phyloP scores from a whole-genome alignment of 2,888 invertebrate genomes.

The Elysia crispata region DNA sequence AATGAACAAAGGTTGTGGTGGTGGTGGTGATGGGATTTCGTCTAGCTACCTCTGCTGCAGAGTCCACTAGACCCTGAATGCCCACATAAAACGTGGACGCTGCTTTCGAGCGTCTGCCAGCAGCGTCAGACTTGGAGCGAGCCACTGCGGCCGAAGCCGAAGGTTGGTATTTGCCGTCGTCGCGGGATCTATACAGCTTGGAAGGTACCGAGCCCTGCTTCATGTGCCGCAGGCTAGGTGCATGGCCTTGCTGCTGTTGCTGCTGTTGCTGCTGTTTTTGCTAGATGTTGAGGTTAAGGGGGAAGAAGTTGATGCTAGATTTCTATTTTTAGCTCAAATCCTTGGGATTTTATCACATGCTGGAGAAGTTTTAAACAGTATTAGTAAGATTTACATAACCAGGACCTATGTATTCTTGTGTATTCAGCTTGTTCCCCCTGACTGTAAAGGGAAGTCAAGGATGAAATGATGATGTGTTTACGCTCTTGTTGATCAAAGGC shows the following conservation, averaged over 20 bases:
- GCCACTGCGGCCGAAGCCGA: slow-evolving; percentile 54
- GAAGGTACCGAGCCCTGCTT: slow-evolving; percentile 71
- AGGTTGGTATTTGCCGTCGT: slow-evolving; percentile 30
- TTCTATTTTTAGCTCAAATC: no score
- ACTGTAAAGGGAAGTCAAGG: no score
- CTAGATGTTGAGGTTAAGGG: background rate
- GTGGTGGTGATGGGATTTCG: no score
- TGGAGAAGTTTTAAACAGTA: no score
- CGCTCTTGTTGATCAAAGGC: no score
- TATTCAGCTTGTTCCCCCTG: no score
- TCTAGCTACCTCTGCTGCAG: slow-evolving; percentile 3
- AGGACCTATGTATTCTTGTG: no score
- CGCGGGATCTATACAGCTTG: slow-evolving; percentile 51
- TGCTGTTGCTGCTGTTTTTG: background rate
- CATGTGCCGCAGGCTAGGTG: slow-evolving; percentile 56
- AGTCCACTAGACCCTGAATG: slow-evolving; percentile 16
- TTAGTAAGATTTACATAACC: no score
- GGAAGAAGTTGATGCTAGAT: background rate
- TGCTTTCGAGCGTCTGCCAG: slow-evolving; percentile 51
- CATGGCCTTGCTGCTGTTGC: slow-evolving; percentile 53
- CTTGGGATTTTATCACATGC: no score
- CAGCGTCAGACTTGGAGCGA: slow-evolving; percentile 66
- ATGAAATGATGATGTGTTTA: no score
- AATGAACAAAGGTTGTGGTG: no score
- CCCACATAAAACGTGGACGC: slow-evolving; percentile 45